Conservation (phyloP, 2,113 vertebrate genomes). For the Oxygymnocypris stewartii region DNA sequence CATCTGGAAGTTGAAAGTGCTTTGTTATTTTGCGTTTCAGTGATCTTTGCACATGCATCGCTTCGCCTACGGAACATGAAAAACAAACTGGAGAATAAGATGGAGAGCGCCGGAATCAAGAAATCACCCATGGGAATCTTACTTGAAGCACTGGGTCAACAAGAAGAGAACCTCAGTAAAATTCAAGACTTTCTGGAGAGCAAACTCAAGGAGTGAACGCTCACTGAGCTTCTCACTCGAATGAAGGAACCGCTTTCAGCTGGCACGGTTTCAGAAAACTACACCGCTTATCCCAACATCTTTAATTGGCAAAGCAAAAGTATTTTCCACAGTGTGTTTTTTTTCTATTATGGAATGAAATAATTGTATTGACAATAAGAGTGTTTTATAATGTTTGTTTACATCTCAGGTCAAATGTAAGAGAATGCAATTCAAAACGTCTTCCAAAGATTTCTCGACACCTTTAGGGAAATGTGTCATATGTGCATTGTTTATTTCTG, state of each 20-base stretch:
- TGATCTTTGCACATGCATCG: conserved; percentile 89
- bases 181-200: conserved; percentile 81
- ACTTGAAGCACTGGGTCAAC: conserved; percentile 89
- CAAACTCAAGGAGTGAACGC: conserved; percentile 82
- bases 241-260: not conserved
- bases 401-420: not conserved
- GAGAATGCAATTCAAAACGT: not conserved
- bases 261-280: not conserved
- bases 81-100: conserved; percentile 95
- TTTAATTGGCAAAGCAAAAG: not conserved
- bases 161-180: conserved; percentile 86
- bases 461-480: not conserved
- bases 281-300: not conserved
- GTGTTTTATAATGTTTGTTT: conserved; percentile 11
- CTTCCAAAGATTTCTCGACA: not conserved
- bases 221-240: not conserved
- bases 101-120: conserved; percentile 88
- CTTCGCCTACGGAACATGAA: conserved; percentile 92
- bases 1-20: not conserved
- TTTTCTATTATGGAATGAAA: not conserved
- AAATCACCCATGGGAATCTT: conserved; percentile 92
- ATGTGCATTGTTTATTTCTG: too few relatives aligned
- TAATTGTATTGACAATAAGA: not conserved
- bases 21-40: conserved; percentile 64
- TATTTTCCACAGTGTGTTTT: not conserved